Base-by-base conservation (phyloP, 2,113 vertebrate genomes). In the Hippocampus mohnikei region DNA sequence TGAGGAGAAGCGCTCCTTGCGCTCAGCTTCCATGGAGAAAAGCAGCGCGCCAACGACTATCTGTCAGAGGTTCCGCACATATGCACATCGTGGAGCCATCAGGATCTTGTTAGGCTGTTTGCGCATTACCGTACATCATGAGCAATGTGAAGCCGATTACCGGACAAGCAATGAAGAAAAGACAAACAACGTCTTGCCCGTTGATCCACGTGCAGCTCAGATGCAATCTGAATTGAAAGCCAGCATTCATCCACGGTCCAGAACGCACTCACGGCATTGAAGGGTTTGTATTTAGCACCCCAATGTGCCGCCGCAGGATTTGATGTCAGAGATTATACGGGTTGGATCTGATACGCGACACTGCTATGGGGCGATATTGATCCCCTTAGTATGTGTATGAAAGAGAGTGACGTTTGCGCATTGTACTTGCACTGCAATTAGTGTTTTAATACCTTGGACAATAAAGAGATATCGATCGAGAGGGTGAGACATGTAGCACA, bases 251-350 rank as follows among this genome's bases (percentile, higher is more conserved):
- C 33, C 11, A 21, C 37, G 60, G 29, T 27, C 63, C 48, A 10
- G 62, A 44, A 29, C 64, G 13, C 13, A 29, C n/a, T 63, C 44
- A 66, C 21, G 37, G 18, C 55, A 60, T 6, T 41, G 40, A 46
- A 44, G 77, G 73, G 76, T 84, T 37, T 84, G 76, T 78, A 81
- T 73, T 86, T 74, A 77, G 58, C 50, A 55, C 48, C 79, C 78
- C 74, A 79, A 21, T 78, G 75, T 78, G 78, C 80, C 71, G 60
- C 77, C 74, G 77, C 76, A 81, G 82, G 86, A 87, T 87, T 85
- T 88, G 78, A 85, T 89, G 81, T 80, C 63, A 58, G 86, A 88
- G 88, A 89, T 89, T 84, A 85, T 88, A 69, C 84, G 66, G 78
- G 84, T 86, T 90, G 77, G 68, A 86, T 75, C 66, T 59, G 81